phyloP scores from a whole-genome alignment of 2,888 invertebrate genomes.

The Subacronicta megacephala region DNA sequence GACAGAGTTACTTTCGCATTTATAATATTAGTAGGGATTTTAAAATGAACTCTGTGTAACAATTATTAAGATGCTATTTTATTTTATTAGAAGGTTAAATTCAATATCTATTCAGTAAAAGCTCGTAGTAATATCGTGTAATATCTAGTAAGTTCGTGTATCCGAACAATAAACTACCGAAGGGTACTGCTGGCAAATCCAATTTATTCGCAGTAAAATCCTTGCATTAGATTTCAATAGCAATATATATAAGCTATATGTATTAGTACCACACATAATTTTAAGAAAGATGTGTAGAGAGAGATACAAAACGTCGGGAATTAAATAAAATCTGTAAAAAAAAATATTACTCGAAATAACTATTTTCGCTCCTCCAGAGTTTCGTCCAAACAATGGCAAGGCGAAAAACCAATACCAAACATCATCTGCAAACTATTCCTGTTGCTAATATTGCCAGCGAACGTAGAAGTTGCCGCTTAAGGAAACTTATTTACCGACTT shows the following conservation, averaged over 20 bases:
- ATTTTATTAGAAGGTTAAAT: too few relatives aligned
- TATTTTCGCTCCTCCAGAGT: too few relatives aligned
- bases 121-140: not conserved
- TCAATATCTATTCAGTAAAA: not conserved
- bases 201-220: constrained; percentile 1
- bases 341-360: too few relatives aligned
- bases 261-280: not conserved
- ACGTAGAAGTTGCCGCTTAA: constrained; percentile 47
- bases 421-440: constrained; percentile 36
- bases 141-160: too few relatives aligned
- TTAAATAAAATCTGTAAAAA: too few relatives aligned
- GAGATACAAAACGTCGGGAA: too few relatives aligned
- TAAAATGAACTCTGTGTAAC: too few relatives aligned
- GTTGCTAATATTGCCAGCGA: constrained; percentile 31
- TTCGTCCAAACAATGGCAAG: constrained; percentile 10
- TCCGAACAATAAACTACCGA: constrained; percentile 11
- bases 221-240: not conserved
- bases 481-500: constrained; percentile 56
- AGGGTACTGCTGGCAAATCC: constrained; percentile 14
- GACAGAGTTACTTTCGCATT: too few relatives aligned
- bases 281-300: too few relatives aligned
- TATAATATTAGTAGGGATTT: too few relatives aligned
- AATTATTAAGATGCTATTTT: too few relatives aligned
- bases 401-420: constrained; percentile 41
- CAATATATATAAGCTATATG: not conserved